Percentiles rank a stretch among this genome's conserved stretches.
Conservation (phyloP, 2,113 vertebrate species). For the human region GRCh38 chr2:205320001-205320500, state of each 20-base stretch:
- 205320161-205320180: no score
- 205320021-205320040: no score
- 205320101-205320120: no score
- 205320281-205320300: conserved; percentile 14
- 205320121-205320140: no score
- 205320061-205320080: no score
- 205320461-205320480: conserved; percentile 45
- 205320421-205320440: conserved; percentile 57
- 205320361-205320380: conserved; percentile 48
- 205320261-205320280: neutral
- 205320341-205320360: neutral
- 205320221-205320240: neutral
- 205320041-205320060: no score
- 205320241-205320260: no score
- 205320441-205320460: conserved; percentile 42
- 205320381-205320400: conserved; percentile 33
- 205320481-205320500: conserved; percentile 48
- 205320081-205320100: no score
- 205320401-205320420: conserved; percentile 17
- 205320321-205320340: neutral
- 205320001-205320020: no score
- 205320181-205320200: no score
- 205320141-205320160: no score
- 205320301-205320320: neutral
- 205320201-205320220: no score